phyloP scores from a whole-genome alignment of 2,888 invertebrate species.

The Anorthoa munda region DNA sequence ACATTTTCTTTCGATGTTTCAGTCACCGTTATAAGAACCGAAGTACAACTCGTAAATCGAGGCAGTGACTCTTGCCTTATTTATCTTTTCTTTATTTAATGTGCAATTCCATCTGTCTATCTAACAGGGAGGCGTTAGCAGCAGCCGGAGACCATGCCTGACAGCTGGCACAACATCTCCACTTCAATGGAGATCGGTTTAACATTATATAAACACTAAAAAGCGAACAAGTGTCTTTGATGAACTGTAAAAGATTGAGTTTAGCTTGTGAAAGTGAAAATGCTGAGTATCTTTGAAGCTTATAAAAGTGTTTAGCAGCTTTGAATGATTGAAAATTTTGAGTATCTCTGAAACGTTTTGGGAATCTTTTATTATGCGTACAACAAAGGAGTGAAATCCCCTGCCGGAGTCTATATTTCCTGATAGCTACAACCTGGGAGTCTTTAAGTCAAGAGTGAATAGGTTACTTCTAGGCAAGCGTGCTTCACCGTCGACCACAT shows the following conservation, averaged over 20 bases:
- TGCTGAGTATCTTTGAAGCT: background rate
- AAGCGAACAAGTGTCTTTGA: background rate
- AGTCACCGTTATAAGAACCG: too few species aligned
- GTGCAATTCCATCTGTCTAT: background rate
- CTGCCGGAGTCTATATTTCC: too few species aligned
- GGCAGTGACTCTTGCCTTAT: too few species aligned
- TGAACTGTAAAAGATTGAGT: background rate
- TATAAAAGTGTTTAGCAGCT: background rate
- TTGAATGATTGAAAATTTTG: background rate
- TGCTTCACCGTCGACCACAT: too few species aligned
- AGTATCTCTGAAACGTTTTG: too few species aligned
- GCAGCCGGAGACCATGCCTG: slow-evolving; percentile 92
- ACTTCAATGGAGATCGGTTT: slow-evolving; percentile 67
- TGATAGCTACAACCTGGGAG: too few species aligned
- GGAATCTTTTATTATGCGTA: too few species aligned
- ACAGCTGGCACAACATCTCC: slow-evolving; percentile 59
- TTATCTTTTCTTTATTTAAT: background rate
- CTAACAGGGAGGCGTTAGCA: slow-evolving; percentile 93
- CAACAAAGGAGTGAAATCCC: too few species aligned
- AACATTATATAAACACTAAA: slow-evolving; percentile 42
- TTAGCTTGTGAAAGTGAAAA: background rate
- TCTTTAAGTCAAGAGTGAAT: too few species aligned
- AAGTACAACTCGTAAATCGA: too few species aligned
- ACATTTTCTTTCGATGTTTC: too few species aligned
- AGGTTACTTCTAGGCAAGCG: too few species aligned